These are phyloP conservation scores for Silurus asotus DNA, from an alignment of 2,113 vertebrate genomes.

Conservation along the genomic window DNA sequence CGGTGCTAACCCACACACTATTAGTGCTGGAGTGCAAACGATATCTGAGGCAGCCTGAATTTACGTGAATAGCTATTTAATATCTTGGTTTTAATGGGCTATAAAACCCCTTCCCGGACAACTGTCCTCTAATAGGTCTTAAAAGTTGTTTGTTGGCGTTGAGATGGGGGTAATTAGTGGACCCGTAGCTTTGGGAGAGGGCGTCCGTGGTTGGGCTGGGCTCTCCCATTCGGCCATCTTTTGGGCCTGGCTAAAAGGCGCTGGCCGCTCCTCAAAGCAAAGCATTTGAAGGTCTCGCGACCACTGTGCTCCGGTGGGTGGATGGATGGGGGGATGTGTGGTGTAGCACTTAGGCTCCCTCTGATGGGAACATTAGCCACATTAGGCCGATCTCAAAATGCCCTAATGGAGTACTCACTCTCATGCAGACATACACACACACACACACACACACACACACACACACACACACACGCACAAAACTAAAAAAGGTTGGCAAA, in stretches of 20 bases:
- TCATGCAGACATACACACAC: constrained; percentile 37
- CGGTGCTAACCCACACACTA: constrained; percentile 49
- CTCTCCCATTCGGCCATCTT: constrained; percentile 56
- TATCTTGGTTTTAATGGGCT: constrained; percentile 59
- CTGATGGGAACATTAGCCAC: constrained; percentile 61
- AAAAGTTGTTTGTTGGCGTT: constrained; percentile 62
- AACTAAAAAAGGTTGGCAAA: constrained; percentile 48
- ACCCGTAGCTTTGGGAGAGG: constrained; percentile 57
- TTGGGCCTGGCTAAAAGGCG: constrained; percentile 61
- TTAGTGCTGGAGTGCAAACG: constrained; percentile 51
- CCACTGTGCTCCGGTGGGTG: constrained; percentile 51
- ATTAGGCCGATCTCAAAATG: constrained; percentile 59
- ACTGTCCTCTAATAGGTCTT: constrained; percentile 61
- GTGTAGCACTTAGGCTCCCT: constrained; percentile 61
- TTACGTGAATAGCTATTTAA: constrained; percentile 61
- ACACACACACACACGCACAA: constrained; percentile 29
- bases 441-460: constrained; percentile 11
- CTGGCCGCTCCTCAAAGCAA: constrained; percentile 56
- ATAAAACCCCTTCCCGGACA: constrained; percentile 60
- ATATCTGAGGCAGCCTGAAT: constrained; percentile 54
- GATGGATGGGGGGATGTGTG: constrained; percentile 51
- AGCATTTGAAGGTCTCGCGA: constrained; percentile 57
- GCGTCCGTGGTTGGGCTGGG: constrained; percentile 52
- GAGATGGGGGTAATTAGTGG: constrained; percentile 60
- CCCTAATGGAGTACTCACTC: constrained; percentile 61